Percentiles rank a stretch among this genome's conserved stretches.
phyloP scores from a whole-genome alignment of 2,797 vertebrate species.

The Gymnoscopelus braueri region DNA sequence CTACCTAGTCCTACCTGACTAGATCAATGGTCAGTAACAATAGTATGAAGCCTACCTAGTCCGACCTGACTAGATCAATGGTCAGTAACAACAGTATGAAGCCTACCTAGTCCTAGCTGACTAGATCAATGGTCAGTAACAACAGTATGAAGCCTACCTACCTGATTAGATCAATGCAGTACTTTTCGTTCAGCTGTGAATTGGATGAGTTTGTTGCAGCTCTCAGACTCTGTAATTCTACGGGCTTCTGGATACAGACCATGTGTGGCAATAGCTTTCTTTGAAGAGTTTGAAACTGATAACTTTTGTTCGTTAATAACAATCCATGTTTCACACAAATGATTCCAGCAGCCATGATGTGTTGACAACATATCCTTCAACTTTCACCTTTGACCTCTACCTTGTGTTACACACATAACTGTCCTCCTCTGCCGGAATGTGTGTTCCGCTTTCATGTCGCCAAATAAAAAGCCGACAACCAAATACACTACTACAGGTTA shows the following conservation, averaged over 20 bases:
- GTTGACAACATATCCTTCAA: constrained; percentile 70
- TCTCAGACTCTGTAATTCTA: constrained; percentile 53
- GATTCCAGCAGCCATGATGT: constrained; percentile 71
- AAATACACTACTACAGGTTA: too few species aligned
- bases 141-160: constrained; percentile 43
- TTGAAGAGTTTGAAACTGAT: constrained; percentile 23
- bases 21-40: too few species aligned
- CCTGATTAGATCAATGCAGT: constrained; percentile 80
- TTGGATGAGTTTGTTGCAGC: constrained; percentile 46
- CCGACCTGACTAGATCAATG: too few species aligned
- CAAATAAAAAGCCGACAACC: background rate
- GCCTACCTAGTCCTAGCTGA: background rate
- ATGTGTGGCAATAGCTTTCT: constrained; percentile 15
- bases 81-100: too few species aligned
- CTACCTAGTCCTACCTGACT: too few species aligned
- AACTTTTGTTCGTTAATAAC: constrained; percentile 46
- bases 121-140: background rate
- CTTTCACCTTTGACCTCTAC: constrained; percentile 33
- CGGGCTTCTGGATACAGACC: constrained; percentile 22
- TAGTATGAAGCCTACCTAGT: too few species aligned
- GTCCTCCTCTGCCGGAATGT: constrained; percentile 11
- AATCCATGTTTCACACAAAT: constrained; percentile 53
- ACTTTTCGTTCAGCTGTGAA: constrained; percentile 62
- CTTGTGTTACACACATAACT: constrained; percentile 40
- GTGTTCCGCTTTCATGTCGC: constrained; percentile 20